Evolutionary conservation across 2,797 vertebrate genomes (phyloP).

Genomic region (Rousettus madagascariensis): DNA sequence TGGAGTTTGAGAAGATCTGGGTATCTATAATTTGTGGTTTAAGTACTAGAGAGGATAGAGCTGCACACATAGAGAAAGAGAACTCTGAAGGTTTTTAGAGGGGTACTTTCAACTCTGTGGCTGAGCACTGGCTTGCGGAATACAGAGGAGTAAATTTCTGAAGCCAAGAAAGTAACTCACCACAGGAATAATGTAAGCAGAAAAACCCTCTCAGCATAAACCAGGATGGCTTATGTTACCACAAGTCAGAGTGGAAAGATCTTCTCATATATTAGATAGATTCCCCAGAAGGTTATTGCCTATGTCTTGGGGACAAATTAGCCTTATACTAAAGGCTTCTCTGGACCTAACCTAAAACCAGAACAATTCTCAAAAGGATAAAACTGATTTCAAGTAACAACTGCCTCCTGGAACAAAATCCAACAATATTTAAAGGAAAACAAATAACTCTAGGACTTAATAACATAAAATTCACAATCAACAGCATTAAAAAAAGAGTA

Average conservation of each 20-base stretch:
- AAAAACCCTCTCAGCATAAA: background rate
- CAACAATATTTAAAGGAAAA: background rate
- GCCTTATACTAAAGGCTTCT: background rate
- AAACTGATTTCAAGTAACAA: background rate
- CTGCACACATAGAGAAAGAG: background rate
- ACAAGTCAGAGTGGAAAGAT: background rate
- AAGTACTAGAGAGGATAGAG: background rate
- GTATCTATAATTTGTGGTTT: background rate
- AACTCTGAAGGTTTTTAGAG: background rate
- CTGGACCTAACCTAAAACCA: background rate
- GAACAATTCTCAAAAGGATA: background rate
- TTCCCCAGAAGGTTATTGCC: background rate
- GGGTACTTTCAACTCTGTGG: background rate
- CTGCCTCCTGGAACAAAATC: background rate
- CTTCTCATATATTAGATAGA: background rate
- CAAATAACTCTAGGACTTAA: background rate
- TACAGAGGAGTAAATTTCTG: background rate
- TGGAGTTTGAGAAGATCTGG: background rate
- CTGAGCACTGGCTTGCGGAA: background rate
- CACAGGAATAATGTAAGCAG: background rate
- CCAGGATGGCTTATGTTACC: background rate
- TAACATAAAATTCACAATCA: background rate
- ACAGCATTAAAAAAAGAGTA: background rate
- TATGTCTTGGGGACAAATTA: background rate
- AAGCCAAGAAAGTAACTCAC: background rate